A percentile compares a stretch with the other conserved stretches of the same genome.
Conservation (phyloP, 2,888 invertebrate genomes). For the Temnothorax ravouxi region DNA sequence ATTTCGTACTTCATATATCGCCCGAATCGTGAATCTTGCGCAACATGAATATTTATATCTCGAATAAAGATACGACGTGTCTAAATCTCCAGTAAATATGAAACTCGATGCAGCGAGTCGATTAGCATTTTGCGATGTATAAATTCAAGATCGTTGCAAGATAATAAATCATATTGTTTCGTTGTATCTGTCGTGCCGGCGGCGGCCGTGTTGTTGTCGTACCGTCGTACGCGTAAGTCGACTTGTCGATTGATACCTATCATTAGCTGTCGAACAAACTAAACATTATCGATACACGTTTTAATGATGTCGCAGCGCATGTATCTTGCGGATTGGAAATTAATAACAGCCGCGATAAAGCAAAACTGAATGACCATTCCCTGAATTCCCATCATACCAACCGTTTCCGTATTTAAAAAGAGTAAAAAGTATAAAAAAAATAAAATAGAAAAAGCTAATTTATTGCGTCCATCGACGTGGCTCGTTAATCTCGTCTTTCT, state of each 20-base stretch:
- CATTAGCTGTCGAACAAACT: conserved; percentile 4
- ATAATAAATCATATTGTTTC: not conserved
- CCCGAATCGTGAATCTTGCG: not conserved
- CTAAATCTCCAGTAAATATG: not conserved
- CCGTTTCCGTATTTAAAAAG: not conserved
- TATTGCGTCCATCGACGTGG: not conserved
- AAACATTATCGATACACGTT: not conserved
- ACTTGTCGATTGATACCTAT: conserved; percentile 7
- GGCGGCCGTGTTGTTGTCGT: not conserved
- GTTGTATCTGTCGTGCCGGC: not conserved
- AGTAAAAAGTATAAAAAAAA: not conserved
- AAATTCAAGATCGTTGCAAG: not conserved
- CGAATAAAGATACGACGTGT: not conserved
- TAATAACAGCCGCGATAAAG: not conserved
- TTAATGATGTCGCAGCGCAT: not conserved
- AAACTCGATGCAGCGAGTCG: not conserved
- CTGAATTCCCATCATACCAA: not conserved
- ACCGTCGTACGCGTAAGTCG: not conserved
- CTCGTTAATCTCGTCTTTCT: conserved; percentile 10
- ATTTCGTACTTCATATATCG: not conserved
- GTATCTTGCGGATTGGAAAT: not conserved
- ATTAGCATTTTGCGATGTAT: not conserved
- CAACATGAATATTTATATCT: not conserved
- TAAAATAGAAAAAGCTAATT: conserved; percentile 1
- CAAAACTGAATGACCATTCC: not conserved